Evolutionary conservation across 2,888 invertebrate genomes (phyloP).

Genomic region (Callinectes sapidus): DNA sequence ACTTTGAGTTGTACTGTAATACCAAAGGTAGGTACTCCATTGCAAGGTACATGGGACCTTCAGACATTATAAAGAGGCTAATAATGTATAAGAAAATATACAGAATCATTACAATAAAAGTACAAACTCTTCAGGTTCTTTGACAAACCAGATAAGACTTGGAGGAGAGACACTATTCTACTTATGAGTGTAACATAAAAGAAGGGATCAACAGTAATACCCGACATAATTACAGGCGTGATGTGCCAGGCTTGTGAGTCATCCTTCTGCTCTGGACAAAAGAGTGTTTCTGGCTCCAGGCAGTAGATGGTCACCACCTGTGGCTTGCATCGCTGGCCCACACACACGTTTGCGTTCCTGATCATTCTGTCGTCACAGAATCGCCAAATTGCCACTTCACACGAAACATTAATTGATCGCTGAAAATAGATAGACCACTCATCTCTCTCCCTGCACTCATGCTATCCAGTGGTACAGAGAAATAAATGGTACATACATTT

Average conservation of each 20-base stretch:
- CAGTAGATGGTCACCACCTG: not conserved
- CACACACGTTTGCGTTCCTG: not conserved
- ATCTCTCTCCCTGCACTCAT: too few species aligned
- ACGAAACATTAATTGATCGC: not conserved
- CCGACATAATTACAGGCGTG: constrained; percentile 2
- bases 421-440: not conserved
- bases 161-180: not conserved
- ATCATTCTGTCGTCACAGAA: constrained; percentile 8
- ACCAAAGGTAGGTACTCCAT: too few species aligned
- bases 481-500: not conserved
- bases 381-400: constrained; percentile 15
- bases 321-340: not conserved
- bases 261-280: not conserved
- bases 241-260: not conserved
- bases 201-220: not conserved
- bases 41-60: not conserved
- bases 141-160: not conserved
- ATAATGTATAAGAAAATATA: not conserved
- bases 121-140: not conserved
- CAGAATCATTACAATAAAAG: not conserved
- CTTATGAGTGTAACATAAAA: not conserved
- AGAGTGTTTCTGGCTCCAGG: not conserved
- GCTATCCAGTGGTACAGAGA: not conserved
- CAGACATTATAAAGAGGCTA: not conserved
- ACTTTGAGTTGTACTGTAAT: not conserved